These are phyloP conservation scores for Synanthedon tipuliformis DNA, from an alignment of 2,888 invertebrate genomes.

Conservation along the genomic window DNA sequence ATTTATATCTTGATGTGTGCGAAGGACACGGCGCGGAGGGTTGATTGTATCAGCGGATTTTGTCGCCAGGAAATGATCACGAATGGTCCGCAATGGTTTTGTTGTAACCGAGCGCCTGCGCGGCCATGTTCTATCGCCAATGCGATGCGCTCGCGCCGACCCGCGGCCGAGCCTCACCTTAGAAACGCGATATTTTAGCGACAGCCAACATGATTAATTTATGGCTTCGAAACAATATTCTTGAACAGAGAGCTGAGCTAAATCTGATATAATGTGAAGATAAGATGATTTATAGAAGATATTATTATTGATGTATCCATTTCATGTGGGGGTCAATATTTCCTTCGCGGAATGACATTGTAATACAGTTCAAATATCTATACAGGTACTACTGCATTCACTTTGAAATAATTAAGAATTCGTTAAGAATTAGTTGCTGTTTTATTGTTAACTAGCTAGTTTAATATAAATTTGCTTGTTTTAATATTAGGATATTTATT, in stretches of 20 bases:
- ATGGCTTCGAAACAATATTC: slow-evolving; percentile 56
- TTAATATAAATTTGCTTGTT: too few relatives aligned
- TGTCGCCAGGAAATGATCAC: slow-evolving; percentile 63
- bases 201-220: slow-evolving; percentile 69
- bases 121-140: slow-evolving; percentile 43
- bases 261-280: slow-evolving; percentile 57
- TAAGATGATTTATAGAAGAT: slow-evolving; percentile 56
- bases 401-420: too few relatives aligned
- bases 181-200: slow-evolving; percentile 64
- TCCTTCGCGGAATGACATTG: too few relatives aligned
- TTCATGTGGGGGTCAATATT: too few relatives aligned
- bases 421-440: too few relatives aligned
- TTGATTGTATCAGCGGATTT: slow-evolving; percentile 61
- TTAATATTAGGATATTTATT: too few relatives aligned
- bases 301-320: slow-evolving; percentile 5
- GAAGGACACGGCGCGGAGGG: slow-evolving; percentile 38
- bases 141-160: slow-evolving; percentile 41
- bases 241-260: slow-evolving; percentile 38
- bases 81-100: slow-evolving; percentile 32
- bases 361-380: too few relatives aligned
- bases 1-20: slow-evolving; percentile 40
- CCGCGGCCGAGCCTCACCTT: slow-evolving; percentile 21
- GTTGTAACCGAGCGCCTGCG: slow-evolving; percentile 41
- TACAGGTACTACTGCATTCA: too few relatives aligned
- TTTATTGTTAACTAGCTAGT: too few relatives aligned